Base-by-base conservation (phyloP, 2,888 invertebrate genomes). In the Eristalinus aeneus region DNA sequence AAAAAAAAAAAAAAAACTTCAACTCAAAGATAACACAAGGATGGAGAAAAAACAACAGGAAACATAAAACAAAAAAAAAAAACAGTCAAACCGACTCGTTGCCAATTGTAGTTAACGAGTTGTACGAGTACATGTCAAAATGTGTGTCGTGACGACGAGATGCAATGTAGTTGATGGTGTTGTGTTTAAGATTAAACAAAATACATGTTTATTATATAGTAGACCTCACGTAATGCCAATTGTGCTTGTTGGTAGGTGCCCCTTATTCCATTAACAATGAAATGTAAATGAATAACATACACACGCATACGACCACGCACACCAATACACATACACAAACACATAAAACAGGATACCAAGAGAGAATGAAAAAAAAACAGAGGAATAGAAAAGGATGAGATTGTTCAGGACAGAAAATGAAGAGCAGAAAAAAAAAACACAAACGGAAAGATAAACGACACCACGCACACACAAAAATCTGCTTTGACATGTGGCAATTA, bases 261-360 rank as follows among this genome's bases (percentile, higher is more conserved):
- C 82, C 67, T 31, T 82, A 86, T 86, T 82, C 78, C 86, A 82
- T 86, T 86, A 82, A 86, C 86, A 86, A 82, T 82, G 86, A 82
- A 74, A 86, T 86, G 82, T 82, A 86, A 78, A 82, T 86, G 86
- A 86, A 71, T 77, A 36, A 63, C 22, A 32, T 16, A 31, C 46
- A 81, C 75, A 75, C 80, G 80, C 77, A 81, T 54, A 63, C 72
- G n/a, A n/a, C n/a, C n/a, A n/a, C n/a, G n/a, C n/a, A n/a, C n/a
- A n/a, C n/a, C n/a, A n/a, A n/a, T n/a, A 60, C 75, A 72, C 53
- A 61, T 60, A 85, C n/a, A 64, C n/a, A 81, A 81, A 81, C 85
- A 63, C 72, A 69, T 72, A 76, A 61, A 56, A 81, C 10, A 64
- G 27, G 56, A 34, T 39, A 68, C 10, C 10, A 34, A 27, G 20